These are phyloP conservation scores for Yponomeuta sedellus DNA, from an alignment of 2,888 invertebrate genomes.

Conservation along the genomic window DNA sequence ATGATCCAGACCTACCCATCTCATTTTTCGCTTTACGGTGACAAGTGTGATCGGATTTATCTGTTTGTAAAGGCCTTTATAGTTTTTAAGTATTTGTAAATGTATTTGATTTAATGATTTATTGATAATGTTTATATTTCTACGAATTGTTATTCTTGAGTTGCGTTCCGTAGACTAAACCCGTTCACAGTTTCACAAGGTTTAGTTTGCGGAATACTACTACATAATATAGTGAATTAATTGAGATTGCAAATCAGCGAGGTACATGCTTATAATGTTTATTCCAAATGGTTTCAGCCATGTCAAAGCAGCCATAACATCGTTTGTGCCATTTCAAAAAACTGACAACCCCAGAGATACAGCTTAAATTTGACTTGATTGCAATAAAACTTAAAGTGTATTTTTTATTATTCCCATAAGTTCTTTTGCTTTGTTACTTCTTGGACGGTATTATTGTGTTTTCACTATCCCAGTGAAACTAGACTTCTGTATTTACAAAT, in stretches of 20 bases:
- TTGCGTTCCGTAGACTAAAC: neutral
- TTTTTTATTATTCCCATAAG: neutral
- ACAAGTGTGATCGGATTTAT: neutral
- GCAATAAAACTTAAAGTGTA: constrained; percentile 18
- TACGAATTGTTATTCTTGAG: constrained; percentile 48
- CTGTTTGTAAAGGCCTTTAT: neutral
- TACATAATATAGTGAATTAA: constrained; percentile 8
- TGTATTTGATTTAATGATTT: constrained; percentile 23
- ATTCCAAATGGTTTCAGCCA: constrained; percentile 4
- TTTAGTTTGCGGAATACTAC: neutral
- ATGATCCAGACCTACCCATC: too few relatives aligned
- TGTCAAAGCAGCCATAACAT: constrained; percentile 12
- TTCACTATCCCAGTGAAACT: neutral
- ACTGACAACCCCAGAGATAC: neutral
- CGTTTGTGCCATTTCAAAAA: constrained; percentile 19
- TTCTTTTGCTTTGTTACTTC: neutral
- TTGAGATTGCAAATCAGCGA: neutral
- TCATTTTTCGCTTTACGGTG: neutral
- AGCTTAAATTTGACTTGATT: constrained; percentile 24
- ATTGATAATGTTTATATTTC: constrained; percentile 54
- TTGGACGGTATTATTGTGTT: neutral
- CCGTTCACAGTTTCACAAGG: neutral
- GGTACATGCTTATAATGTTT: neutral
- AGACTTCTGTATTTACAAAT: neutral
- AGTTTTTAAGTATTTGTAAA: neutral